A percentile compares a stretch with the other conserved stretches of the same genome.
These are phyloP conservation scores for Sclerodermus sp. DNA, from an alignment of 2,888 invertebrate species.

Conservation along the genomic window DNA sequence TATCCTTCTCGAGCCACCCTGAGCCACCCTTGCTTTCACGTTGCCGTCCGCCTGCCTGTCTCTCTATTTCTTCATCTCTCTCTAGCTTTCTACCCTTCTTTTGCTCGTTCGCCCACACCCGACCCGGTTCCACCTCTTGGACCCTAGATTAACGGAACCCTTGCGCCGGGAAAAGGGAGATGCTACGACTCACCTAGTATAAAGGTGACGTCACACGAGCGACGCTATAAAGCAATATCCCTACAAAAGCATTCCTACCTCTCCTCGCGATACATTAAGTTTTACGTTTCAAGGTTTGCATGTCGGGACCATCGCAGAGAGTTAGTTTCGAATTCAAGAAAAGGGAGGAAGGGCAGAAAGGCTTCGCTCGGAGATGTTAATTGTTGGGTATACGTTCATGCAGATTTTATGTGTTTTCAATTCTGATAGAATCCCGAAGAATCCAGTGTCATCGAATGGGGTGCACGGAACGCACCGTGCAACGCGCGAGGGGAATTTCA, in stretches of 20 bases:
- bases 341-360: too few relatives aligned
- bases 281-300: too few relatives aligned
- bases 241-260: background rate
- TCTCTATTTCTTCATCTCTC: conserved; percentile 19
- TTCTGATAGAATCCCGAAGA: too few relatives aligned
- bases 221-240: conserved; percentile 23
- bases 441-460: too few relatives aligned
- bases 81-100: conserved; percentile 15
- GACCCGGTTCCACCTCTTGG: conserved; percentile 36
- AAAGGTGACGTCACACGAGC: conserved; percentile 43
- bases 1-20: conserved; percentile 30
- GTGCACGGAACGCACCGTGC: background rate
- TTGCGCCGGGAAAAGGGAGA: conserved; percentile 46
- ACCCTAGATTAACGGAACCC: conserved; percentile 54
- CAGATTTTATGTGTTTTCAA: too few relatives aligned
- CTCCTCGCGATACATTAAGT: too few relatives aligned
- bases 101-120: conserved; percentile 7
- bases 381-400: too few relatives aligned
- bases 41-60: conserved; percentile 27
- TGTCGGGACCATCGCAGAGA: too few relatives aligned
- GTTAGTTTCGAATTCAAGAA: too few relatives aligned
- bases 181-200: conserved; percentile 46
- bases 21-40: conserved; percentile 36
- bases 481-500: conserved; percentile 42
- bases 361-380: too few relatives aligned